Evolutionary conservation across 2,797 vertebrate genomes (phyloP), one percentile per base, ranked within the genome.

Genomic region (Neopelma chrysocephalum): DNA sequence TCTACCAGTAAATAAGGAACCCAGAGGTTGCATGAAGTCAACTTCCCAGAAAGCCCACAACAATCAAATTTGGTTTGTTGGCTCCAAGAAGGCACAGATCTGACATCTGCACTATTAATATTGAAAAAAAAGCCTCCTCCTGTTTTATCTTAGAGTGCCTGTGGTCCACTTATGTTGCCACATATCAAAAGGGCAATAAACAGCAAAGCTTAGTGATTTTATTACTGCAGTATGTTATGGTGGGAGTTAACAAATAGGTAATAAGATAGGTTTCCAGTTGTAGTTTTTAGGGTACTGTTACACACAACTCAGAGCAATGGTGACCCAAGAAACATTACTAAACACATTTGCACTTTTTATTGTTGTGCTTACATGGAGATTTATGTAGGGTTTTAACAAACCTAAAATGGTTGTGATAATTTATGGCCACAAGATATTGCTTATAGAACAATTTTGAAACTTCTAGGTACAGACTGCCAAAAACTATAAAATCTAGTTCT

Each of bases 301-400:
- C 93, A 87, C 9, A 8, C 72, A 86, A 73, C 85, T 92, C 38
- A 11, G 64, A 95, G 91, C 73, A 89, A 82, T 51, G 68, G 94
- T 95, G 95, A 94, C 93, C 94, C 88, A 77, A 89, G 80, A 92
- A 97, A 95, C 83, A 78, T 80, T 92, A 89, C 90, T 77, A 82
- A 93, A 95, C 95, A 96, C 94, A 94, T 96, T 96, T 94, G 45
- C 95, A 96, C 94, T 87, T 97, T 96, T 96, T 96, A 96, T 87
- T 94, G 81, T 96, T 91, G 91, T 80, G 73, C 88, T 96, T 96
- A 95, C 88, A 43, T 68, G 48, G 80, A 96, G 93, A 96, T 96
- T 96, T 96, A 97, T 90, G 90, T 75, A 85, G 56, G 86, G 38
- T 70, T 95, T 96, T 96, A 94, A 94, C 86, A 96, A 94, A 96